phyloP scores from a whole-genome alignment of 2,888 invertebrate species.

The Pyrrhia umbra region DNA sequence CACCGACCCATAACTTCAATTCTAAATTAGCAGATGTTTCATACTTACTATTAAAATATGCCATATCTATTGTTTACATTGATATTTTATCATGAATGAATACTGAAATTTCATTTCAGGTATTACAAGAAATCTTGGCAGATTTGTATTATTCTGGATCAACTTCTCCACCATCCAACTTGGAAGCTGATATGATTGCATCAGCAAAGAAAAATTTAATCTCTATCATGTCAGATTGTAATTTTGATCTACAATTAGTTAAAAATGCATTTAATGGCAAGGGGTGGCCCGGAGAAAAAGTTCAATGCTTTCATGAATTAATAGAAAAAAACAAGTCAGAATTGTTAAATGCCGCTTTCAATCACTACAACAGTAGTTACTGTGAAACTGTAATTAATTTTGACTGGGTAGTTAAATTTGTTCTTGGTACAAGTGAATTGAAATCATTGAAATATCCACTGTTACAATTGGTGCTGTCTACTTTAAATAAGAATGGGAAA shows the following conservation, averaged over 20 bases:
- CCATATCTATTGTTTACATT: too few species aligned
- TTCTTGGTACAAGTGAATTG: conserved; percentile 79
- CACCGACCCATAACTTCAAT: too few species aligned
- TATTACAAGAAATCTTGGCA: conserved; percentile 64
- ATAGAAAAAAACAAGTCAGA: conserved; percentile 68
- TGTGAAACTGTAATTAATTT: conserved; percentile 73
- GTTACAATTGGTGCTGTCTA: conserved; percentile 73
- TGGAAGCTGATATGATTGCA: conserved; percentile 50
- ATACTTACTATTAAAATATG: too few species aligned
- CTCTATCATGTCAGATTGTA: conserved; percentile 63
- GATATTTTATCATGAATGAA: too few species aligned
- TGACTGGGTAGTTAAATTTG: conserved; percentile 78
- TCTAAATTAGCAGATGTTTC: too few species aligned
- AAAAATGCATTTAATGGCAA: conserved; percentile 58
- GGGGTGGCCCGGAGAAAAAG: conserved; percentile 66
- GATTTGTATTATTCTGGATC: conserved; percentile 62
- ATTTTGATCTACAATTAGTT: conserved; percentile 67
- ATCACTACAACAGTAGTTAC: conserved; percentile 70
- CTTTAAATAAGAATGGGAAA: conserved; percentile 63
- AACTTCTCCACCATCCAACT: conserved; percentile 3
- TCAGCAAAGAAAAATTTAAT: conserved; percentile 70
- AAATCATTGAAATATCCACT: conserved; percentile 76
- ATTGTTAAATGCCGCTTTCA: conserved; percentile 69
- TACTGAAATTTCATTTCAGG: conserved; percentile 67
- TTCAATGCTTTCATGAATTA: conserved; percentile 58